These are phyloP conservation scores for Lepidurus arcticus DNA, from an alignment of 1,140 invertebrate species.

Conservation along the genomic window DNA sequence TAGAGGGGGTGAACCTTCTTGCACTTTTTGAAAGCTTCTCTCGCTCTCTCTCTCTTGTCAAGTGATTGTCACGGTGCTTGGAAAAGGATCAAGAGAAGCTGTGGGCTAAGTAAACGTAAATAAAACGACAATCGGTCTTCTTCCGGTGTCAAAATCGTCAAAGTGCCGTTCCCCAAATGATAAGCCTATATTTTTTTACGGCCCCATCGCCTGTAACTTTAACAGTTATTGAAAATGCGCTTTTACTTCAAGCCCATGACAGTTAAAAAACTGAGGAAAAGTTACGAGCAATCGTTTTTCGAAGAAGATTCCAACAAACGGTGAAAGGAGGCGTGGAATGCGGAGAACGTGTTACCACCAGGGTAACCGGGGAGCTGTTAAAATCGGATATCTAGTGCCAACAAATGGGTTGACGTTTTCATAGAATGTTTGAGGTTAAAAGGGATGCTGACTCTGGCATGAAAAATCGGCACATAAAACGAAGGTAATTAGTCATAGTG, in stretches of 20 bases:
- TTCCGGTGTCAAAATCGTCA: slow-evolving; percentile 3
- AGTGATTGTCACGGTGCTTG: slow-evolving; percentile 12
- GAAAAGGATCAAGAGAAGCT: slow-evolving; percentile 15
- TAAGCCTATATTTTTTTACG: neutral
- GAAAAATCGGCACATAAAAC: neutral
- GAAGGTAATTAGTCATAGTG: slow-evolving; percentile 3
- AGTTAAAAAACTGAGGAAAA: neutral
- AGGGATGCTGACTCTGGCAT: slow-evolving; percentile 3
- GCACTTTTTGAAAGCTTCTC: neutral
- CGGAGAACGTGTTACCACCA: neutral
- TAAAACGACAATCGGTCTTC: slow-evolving; percentile 18
- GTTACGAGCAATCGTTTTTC: neutral
- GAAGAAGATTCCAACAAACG: neutral
- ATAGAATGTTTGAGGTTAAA: neutral
- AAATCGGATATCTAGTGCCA: neutral
- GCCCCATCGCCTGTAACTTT: neutral
- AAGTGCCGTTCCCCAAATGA: neutral
- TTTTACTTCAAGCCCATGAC: neutral
- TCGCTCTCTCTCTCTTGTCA: neutral
- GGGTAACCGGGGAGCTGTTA: neutral
- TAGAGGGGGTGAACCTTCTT: neutral
- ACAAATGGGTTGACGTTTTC: neutral
- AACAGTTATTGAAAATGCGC: neutral
- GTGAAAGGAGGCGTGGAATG: neutral
- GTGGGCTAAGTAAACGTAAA: slow-evolving; percentile 8